These are phyloP conservation scores for Tachystola acroxantha DNA, from an alignment of 2,888 invertebrate species.

Conservation along the genomic window DNA sequence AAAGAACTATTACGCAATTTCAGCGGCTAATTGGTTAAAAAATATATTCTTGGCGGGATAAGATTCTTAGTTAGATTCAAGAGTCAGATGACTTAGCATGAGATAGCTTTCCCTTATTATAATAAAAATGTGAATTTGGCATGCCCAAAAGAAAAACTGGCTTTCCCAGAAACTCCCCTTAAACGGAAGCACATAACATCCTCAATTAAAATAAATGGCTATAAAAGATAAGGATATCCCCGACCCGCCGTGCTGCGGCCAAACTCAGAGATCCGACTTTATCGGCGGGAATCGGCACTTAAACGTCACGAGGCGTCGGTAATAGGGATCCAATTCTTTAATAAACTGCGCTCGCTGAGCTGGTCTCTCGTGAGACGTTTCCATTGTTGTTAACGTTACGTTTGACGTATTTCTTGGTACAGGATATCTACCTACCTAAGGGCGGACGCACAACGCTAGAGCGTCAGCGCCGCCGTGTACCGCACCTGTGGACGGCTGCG, in stretches of 20 bases:
- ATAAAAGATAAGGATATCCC: conserved; percentile 13
- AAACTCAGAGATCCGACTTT: conserved; percentile 21
- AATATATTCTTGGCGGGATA: no score
- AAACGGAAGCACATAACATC: neutral
- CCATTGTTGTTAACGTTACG: no score
- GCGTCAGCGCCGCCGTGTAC: no score
- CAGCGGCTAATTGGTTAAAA: no score
- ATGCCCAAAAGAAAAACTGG: neutral
- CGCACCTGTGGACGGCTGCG: neutral
- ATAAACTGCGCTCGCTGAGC: conserved; percentile 55
- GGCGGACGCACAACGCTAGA: no score
- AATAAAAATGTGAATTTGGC: no score
- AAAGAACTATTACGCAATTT: no score
- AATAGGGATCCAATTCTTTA: conserved; percentile 68
- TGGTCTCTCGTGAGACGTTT: conserved; percentile 28
- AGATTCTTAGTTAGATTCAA: no score
- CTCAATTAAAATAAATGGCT: conserved; percentile 12
- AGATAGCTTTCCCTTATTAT: no score
- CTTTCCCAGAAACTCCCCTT: no score
- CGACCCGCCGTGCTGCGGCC: conserved; percentile 10
- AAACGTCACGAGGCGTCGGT: conserved; percentile 55
- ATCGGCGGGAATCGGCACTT: conserved; percentile 50
- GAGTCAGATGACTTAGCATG: no score
- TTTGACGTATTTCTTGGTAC: neutral
- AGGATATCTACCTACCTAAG: conserved; percentile 3